Conservation (phyloP, 64 coral and sea anemone species). For the Anthopleura sola region DNA sequence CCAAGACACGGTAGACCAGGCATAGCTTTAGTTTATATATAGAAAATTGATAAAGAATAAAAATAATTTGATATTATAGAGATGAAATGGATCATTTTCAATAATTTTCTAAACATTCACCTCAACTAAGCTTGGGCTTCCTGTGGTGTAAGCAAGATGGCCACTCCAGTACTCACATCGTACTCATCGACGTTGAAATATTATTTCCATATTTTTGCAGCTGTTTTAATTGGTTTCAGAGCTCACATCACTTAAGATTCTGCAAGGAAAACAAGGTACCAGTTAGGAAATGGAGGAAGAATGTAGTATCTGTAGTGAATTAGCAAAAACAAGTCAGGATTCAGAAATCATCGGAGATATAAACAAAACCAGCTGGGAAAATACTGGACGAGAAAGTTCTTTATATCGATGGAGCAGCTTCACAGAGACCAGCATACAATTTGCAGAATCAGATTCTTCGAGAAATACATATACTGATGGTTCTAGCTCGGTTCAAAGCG, state of each 20-base stretch:
- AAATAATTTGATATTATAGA: no score
- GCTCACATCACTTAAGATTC: not conserved
- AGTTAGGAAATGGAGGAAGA: not conserved
- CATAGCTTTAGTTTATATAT: no score
- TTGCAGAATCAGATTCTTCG: conserved; percentile 5
- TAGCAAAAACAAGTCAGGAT: not conserved
- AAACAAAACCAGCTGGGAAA: not conserved
- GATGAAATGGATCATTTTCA: no score
- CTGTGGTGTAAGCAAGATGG: no score
- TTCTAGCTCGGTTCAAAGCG: not conserved
- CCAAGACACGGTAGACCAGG: no score
- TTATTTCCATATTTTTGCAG: not conserved
- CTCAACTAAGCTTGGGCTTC: not conserved
- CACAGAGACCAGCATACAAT: not conserved
- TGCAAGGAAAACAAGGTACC: not conserved
- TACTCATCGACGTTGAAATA: no score
- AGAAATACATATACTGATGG: not conserved
- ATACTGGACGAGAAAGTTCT: not conserved
- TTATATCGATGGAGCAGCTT: not conserved
- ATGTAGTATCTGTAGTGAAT: not conserved
- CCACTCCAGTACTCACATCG: no score
- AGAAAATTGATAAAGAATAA: no score
- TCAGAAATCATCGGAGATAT: not conserved
- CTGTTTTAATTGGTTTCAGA: not conserved
- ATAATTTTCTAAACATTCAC: no score